Evolutionary conservation across 2,888 invertebrate genomes (phyloP), one percentile per base, ranked within the genome.

Genomic region (Drosophila stalkeri): DNA sequence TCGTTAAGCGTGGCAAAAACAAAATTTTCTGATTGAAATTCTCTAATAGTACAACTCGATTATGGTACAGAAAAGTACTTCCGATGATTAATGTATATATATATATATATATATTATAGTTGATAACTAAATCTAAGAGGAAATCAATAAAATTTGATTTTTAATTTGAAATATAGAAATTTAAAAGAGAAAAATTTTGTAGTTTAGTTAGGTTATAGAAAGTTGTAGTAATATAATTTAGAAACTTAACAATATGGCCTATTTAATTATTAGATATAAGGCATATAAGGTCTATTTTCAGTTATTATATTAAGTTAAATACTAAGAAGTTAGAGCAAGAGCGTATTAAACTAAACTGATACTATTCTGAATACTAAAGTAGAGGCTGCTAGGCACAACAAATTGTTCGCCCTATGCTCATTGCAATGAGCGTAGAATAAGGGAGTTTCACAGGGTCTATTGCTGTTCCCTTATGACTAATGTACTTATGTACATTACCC

Each of bases 21-120:
- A 37, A 54, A 16, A 23, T 3, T 37, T 16, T 37, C 46, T 39
- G 54, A 67, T n/a, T 43, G 39, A 27, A 33, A 67, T 62, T 67
- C 62, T 56, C 35, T 39, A 43, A 61, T 43, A 43, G 49, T 43
- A 27, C 35, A 31, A 7, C 57, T 11, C 16, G 27, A 43, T 52
- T 39, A 41, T 33, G 37, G 16, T 37, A 14, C 0, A 16, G 6
- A 39, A 7, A 1, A 31, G 14, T n/a, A 14, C 11, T 20, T 11
- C 0, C 7, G 23, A 55, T 0, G 27, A 27, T 27, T 27, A 27
- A 27, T 27, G 6, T n/a, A 20, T 33, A 27, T 37, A 39, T 43
- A 31, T 44, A 31, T n/a, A n/a, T n/a, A n/a, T n/a, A n/a, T n/a
- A n/a, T n/a, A n/a, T n/a, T n/a, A n/a, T n/a, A n/a, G n/a, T n/a